Conservation (phyloP, 2,888 invertebrate genomes). For the Agrilus biguttatus region DNA sequence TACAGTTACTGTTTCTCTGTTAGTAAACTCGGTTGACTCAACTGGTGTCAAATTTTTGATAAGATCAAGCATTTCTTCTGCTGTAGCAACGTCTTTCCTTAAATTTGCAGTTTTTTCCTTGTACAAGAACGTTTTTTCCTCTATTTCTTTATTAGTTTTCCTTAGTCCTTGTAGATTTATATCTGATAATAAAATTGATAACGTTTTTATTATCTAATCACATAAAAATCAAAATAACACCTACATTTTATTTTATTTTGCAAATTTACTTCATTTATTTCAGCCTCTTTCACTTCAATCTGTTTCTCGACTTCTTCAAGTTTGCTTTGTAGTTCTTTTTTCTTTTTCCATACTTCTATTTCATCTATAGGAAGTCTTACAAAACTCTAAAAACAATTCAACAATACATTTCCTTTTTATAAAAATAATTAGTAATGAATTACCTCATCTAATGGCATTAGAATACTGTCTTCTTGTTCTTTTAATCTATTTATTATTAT, state of each 20-base stretch:
- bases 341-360: slow-evolving; percentile 8
- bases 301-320: slow-evolving; percentile 2
- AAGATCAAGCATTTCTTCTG: slow-evolving; percentile 6
- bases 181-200: neutral
- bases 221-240: neutral
- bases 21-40: slow-evolving; percentile 4
- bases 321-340: slow-evolving; percentile 3
- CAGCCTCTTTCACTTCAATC: slow-evolving; percentile 3
- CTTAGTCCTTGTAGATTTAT: slow-evolving; percentile 3
- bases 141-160: slow-evolving; percentile 5
- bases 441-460: neutral
- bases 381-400: slow-evolving; percentile 4
- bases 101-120: slow-evolving; percentile 3
- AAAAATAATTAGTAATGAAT: neutral
- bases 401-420: neutral
- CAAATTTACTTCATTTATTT: slow-evolving; percentile 1
- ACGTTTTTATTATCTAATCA: too few species aligned
- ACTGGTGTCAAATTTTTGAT: slow-evolving; percentile 9
- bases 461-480: too few species aligned
- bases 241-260: slow-evolving; percentile 7
- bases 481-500: slow-evolving; percentile 20
- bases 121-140: slow-evolving; percentile 4
- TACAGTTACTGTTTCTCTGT: slow-evolving; percentile 6
- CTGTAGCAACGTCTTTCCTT: slow-evolving; percentile 4
- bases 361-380: slow-evolving; percentile 5